phyloP scores from a whole-genome alignment of 2,888 invertebrate genomes.

The Ormyrus labotus region DNA sequence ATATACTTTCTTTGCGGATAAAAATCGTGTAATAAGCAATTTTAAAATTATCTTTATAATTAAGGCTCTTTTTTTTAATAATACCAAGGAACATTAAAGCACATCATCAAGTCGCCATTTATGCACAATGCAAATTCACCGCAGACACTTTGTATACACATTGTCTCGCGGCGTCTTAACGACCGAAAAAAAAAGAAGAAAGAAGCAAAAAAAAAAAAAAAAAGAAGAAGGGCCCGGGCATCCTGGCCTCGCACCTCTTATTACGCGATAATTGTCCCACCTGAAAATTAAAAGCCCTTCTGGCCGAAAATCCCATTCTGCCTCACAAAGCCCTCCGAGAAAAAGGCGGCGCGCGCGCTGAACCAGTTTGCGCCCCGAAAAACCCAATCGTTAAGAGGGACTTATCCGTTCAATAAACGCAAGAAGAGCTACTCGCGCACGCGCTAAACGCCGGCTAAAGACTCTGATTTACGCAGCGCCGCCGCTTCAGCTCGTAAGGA shows the following conservation, averaged over 20 bases:
- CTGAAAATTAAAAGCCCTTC: neutral
- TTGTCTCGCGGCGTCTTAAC: too few relatives aligned
- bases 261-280: constrained; percentile 6
- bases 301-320: constrained; percentile 18
- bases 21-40: too few relatives aligned
- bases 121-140: too few relatives aligned
- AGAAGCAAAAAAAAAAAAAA: too few relatives aligned
- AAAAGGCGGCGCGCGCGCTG: neutral
- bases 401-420: constrained; percentile 1
- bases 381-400: constrained; percentile 31
- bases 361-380: constrained; percentile 13
- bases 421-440: neutral
- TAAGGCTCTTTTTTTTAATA: too few relatives aligned
- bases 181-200: too few relatives aligned
- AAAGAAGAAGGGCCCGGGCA: too few relatives aligned
- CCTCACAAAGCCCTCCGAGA: neutral
- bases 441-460: neutral
- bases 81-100: too few relatives aligned
- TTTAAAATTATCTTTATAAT: too few relatives aligned
- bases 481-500: constrained; percentile 38
- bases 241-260: neutral
- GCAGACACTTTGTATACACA: too few relatives aligned
- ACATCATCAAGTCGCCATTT: too few relatives aligned
- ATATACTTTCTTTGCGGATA: too few relatives aligned
- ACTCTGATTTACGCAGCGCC: constrained; percentile 28